A percentile compares a stretch with the other conserved stretches of the same genome.
Evolutionary conservation across 2,797 vertebrate species (phyloP).

Genomic region (Dryobates pubescens): DNA sequence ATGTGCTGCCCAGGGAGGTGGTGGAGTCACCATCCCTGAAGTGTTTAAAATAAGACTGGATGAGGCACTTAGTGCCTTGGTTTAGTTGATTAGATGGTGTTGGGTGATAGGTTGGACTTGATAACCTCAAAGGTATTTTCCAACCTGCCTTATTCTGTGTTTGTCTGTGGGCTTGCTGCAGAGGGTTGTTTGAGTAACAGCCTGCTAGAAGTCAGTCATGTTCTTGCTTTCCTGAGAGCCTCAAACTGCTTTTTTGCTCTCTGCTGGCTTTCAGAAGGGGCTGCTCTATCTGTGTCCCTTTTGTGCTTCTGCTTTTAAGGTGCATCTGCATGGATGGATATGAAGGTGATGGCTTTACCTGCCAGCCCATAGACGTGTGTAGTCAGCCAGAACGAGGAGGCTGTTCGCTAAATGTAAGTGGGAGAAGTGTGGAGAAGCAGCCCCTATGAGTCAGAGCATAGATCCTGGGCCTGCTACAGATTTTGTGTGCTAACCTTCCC

Average conservation of each 20-base stretch:
- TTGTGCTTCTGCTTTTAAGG: slow-evolving; percentile 72
- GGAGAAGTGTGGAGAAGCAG: neutral
- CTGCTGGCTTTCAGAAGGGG: neutral
- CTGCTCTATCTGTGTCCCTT: neutral
- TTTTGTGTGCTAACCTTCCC: neutral
- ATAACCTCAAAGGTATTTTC: no score
- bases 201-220: neutral
- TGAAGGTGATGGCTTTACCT: slow-evolving; percentile 91
- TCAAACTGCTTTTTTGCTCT: neutral
- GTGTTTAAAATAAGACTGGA: no score
- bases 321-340: slow-evolving; percentile 90
- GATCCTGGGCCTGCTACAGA: neutral
- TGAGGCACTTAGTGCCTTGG: no score
- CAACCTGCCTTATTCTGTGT: no score
- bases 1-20: no score
- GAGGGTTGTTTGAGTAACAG: neutral
- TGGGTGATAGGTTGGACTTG: no score
- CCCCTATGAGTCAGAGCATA: neutral
- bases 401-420: slow-evolving; percentile 89
- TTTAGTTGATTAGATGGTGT: no score
- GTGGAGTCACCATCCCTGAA: no score
- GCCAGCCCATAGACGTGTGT: slow-evolving; percentile 84
- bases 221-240: neutral
- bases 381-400: slow-evolving; percentile 80
- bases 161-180: neutral